Base-by-base conservation (phyloP, 2,797 vertebrate species). In the Pitangus sulphuratus region DNA sequence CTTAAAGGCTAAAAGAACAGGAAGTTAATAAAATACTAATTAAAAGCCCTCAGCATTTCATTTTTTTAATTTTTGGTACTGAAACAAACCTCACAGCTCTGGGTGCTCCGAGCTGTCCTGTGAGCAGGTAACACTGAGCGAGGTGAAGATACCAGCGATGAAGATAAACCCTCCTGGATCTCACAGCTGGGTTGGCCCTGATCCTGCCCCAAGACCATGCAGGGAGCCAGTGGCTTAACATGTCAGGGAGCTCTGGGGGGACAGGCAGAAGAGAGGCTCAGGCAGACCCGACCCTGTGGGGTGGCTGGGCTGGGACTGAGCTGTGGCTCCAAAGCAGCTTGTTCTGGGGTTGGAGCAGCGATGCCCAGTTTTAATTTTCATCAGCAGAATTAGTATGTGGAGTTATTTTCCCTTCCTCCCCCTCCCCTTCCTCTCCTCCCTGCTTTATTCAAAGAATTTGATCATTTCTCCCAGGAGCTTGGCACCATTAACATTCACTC, bases 381-480 rank as follows among this genome's bases (percentile, higher is more conserved):
- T 86, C 95, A 84, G 65, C 61, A 94, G 94, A 81, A 91, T 94
- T 90, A 92, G 95, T 92, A 66, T 71, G 54, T 48, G 54, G 79
- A 81, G 76, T 77, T 95, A 66, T 80, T 93, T 81, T 93, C 76
- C 61, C 56, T 60, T 87, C 75, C 64, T 70, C 56, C 57, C 75
- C 89, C 84, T 85, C 89, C 87, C 89, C 76, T 92, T 87, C 68
- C 84, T 92, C 70, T 89, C 81, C 87, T 87, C 66, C 57, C 62
- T 4, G 2, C 87, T 88, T 90, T 82, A 62, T 50, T 78, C 24
- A 40, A 64, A 88, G 91, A 90, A 91, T 86, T 65, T 78, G 95
- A 84, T 94, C 76, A 65, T 90, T 95, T 91, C 94, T 97, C 91
- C 57, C 58, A 95, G 90, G 93, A 95, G 93, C 91, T 90, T n/a